Conservation (phyloP, 1,140 invertebrate genomes). For the Danaus melanippus region DNA sequence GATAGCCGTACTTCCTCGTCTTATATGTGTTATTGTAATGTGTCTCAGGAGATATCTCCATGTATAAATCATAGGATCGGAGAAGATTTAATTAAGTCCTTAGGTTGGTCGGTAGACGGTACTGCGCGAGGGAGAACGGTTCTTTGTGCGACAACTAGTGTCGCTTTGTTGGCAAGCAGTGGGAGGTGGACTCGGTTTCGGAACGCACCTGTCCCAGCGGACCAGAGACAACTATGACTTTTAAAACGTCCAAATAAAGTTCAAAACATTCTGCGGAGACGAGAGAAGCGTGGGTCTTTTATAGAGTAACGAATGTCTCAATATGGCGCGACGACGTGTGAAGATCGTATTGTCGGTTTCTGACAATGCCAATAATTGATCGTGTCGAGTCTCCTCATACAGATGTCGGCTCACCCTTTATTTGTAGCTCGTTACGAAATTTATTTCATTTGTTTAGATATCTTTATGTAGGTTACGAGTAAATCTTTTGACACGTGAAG, state of each 20-base stretch:
- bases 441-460: conserved; percentile 48
- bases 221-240: conserved; percentile 23
- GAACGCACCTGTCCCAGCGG: conserved; percentile 55
- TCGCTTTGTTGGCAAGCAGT: conserved; percentile 59
- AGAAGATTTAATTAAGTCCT: conserved; percentile 65
- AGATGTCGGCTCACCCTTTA: conserved; percentile 60
- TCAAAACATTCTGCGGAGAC: conserved; percentile 14
- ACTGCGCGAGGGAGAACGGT: conserved; percentile 56
- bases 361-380: conserved; percentile 66
- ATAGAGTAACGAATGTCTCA: conserved; percentile 35
- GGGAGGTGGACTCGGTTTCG: conserved; percentile 53
- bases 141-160: conserved; percentile 40
- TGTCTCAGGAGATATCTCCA: conserved; percentile 34
- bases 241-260: conserved; percentile 28
- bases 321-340: conserved; percentile 52
- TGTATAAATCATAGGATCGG: conserved; percentile 49
- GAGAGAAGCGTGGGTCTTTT: conserved; percentile 27
- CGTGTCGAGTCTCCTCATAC: conserved; percentile 38
- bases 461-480: conserved; percentile 41
- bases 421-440: conserved; percentile 39
- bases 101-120: conserved; percentile 20
- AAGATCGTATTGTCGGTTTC: conserved; percentile 46
- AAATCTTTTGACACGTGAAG: conserved; percentile 48
- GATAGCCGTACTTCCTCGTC: too few species aligned
- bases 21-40: conserved; percentile 14